Conservation (phyloP, 2,113 vertebrate genomes). For the Sinocyclocheilus anshuiensis region DNA sequence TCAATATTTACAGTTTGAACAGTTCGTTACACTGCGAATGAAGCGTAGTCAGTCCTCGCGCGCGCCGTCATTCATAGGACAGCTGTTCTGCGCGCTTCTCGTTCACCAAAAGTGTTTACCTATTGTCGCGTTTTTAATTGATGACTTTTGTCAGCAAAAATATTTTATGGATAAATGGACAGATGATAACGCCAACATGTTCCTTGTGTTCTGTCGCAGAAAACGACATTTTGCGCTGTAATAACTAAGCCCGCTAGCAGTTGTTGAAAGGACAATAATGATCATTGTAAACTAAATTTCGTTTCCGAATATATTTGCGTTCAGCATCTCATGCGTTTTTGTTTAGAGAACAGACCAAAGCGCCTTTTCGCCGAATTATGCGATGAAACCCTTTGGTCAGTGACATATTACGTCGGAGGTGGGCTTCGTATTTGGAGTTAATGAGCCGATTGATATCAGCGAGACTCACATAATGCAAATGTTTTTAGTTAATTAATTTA, state of each 20-base stretch:
- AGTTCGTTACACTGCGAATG: background rate
- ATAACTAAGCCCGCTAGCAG: background rate
- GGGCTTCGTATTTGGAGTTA: slow-evolving; percentile 77
- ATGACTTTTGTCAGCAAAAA: background rate
- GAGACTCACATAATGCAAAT: slow-evolving; percentile 57
- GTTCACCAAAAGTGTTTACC: background rate
- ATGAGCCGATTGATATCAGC: slow-evolving; percentile 80
- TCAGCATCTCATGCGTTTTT: slow-evolving; percentile 8
- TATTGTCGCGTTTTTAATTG: slow-evolving; percentile 6
- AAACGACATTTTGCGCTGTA: background rate
- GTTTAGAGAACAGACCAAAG: slow-evolving; percentile 1
- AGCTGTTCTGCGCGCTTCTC: background rate
- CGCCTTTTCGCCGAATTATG: slow-evolving; percentile 9
- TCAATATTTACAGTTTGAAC: slow-evolving; percentile 18
- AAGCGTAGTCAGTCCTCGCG: background rate
- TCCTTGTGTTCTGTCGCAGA: no score
- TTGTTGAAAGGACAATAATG: background rate
- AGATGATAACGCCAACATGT: background rate
- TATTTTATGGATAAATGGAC: background rate
- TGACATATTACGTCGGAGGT: slow-evolving; percentile 72
- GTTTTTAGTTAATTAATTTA: no score
- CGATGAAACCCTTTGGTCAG: slow-evolving; percentile 62
- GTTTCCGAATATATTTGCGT: background rate
- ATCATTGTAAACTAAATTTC: background rate
- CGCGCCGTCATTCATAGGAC: slow-evolving; percentile 3